Evolutionary conservation across 2,888 invertebrate genomes (phyloP).

Genomic region (Resseliella maxima): DNA sequence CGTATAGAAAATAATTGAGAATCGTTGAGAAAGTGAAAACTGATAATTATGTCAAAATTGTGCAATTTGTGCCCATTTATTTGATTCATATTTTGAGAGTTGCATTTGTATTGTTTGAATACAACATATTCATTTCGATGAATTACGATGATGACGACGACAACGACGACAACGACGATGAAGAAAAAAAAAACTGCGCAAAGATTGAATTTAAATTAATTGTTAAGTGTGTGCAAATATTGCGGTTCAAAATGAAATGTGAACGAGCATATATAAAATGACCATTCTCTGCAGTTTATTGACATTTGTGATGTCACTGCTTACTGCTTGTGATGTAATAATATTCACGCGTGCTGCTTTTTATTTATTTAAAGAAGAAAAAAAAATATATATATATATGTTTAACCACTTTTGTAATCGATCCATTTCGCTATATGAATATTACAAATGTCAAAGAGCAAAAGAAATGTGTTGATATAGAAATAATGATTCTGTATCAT

Average conservation of each 20-base stretch:
- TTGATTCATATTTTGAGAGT: not conserved
- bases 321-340: slow-evolving; percentile 12
- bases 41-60: not conserved
- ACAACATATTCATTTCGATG: not conserved
- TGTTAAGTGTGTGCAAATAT: not conserved
- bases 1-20: not conserved
- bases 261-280: not conserved
- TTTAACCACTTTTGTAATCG: not conserved
- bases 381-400: no score
- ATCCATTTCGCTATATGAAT: not conserved
- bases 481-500: no score
- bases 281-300: not conserved
- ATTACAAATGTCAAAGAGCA: not conserved
- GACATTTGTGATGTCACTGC: slow-evolving; percentile 31
- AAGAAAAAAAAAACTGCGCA: not conserved
- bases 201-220: slow-evolving; percentile 19
- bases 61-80: not conserved
- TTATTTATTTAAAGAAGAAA: not conserved
- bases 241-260: not conserved
- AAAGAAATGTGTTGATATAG: no score
- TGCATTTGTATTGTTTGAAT: not conserved
- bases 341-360: not conserved
- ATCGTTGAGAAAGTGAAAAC: not conserved
- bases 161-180: no score
- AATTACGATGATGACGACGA: no score